Base-by-base conservation (phyloP, 2,113 vertebrate species). In the Dissostichus mawsoni region DNA sequence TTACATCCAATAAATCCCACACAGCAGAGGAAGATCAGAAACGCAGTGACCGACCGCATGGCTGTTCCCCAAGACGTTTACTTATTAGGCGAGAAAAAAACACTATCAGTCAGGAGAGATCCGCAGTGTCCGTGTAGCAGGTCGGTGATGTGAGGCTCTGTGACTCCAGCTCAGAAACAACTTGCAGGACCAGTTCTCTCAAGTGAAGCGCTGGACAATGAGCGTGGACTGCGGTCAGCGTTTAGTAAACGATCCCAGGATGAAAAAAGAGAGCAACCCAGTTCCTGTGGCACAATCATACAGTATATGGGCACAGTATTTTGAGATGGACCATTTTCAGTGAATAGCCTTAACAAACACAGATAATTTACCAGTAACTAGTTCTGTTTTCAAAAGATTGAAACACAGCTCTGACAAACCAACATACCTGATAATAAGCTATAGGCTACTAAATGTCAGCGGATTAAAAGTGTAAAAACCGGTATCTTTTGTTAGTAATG, bases 121-220 rank as follows among this genome's bases (percentile, higher is more conserved):
- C 83, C 88, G 87, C 83, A 80, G 83, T 56, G 79, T 80, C 66
- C 72, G 87, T 71, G 87, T 66, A 29, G 87, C 87, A 89, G 80
- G 79, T 84, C 80, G 85, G 84, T 75, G 33, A 87, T 77, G 25
- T 67, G 81, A 47, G 51, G 68, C 76, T 59, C 68, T 76, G 85
- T 53, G 74, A 80, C 74, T 78, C 62, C 69, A 87, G 76, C 73
- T 72, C 77, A 76, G 61, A 67, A 61, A 81, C 76, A 91, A 93
- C 93, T 88, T 84, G 94, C 85, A 44, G 56, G 80, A 91, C 87
- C 84, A 88, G 91, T 93, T 91, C 57, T n/a, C 36, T 78, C 57
- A 63, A 57, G 82, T 69, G 88, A 68, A 53, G 76, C 88, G 57
- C 57, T 81, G 92, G 87, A 83, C 91, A 91, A 83, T 75, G 65